Evolutionary conservation across 2,888 invertebrate species (phyloP).

Genomic region (Homarus gammarus): DNA sequence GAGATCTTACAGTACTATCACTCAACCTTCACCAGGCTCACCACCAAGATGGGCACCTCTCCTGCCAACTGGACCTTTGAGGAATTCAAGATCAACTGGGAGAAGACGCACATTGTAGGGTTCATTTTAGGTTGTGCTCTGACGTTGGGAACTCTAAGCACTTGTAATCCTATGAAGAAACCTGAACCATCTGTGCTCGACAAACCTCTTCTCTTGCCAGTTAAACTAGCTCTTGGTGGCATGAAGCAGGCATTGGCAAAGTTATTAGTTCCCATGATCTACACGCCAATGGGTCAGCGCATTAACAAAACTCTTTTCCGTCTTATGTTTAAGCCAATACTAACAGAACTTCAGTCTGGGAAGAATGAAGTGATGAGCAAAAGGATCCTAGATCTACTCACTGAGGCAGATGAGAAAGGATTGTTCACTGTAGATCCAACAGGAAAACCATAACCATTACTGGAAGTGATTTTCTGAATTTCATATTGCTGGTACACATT

Average conservation of each 20-base stretch:
- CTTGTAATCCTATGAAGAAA: conserved; percentile 9
- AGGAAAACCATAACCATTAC: no score
- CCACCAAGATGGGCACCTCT: conserved; percentile 42
- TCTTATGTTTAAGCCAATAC: conserved; percentile 22
- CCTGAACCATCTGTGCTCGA: conserved; percentile 39
- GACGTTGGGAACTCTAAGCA: conserved; percentile 63
- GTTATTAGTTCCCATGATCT: not conserved
- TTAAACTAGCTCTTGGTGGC: conserved; percentile 7
- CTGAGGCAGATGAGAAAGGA: conserved; percentile 66
- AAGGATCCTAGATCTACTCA: conserved; percentile 52
- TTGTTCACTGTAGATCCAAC: conserved; percentile 36
- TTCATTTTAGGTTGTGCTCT: conserved; percentile 45
- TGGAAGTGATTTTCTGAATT: no score
- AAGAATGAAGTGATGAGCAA: conserved; percentile 60
- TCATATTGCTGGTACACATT: no score
- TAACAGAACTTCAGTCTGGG: conserved; percentile 45
- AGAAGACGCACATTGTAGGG: conserved; percentile 30
- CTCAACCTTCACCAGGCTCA: conserved; percentile 50
- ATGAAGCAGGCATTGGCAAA: conserved; percentile 46
- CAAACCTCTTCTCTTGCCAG: conserved; percentile 11
- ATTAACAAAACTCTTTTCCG: not conserved
- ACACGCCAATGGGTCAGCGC: not conserved
- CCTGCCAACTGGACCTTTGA: conserved; percentile 41
- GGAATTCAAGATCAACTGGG: conserved; percentile 47
- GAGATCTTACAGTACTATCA: conserved; percentile 59